phyloP scores from a whole-genome alignment of 2,888 invertebrate genomes.

The Ceramica pisi region DNA sequence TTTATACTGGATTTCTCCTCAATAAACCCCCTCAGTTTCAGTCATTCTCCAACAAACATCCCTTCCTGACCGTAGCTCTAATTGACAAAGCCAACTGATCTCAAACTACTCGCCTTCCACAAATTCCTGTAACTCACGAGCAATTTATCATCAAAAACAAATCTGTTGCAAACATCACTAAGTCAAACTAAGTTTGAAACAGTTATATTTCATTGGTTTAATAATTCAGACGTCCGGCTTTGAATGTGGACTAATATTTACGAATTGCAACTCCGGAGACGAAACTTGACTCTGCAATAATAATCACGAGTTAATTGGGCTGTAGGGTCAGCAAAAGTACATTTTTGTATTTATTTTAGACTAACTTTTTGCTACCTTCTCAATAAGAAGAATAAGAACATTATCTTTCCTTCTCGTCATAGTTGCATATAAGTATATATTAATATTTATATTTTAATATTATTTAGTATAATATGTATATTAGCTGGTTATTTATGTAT shows the following conservation, averaged over 20 bases:
- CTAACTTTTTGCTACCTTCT: no score
- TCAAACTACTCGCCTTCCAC: slow-evolving; percentile 23
- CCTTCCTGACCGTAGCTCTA: slow-evolving; percentile 22
- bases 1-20: background rate
- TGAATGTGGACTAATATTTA: slow-evolving; percentile 62
- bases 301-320: slow-evolving; percentile 63
- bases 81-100: slow-evolving; percentile 58
- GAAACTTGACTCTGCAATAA: slow-evolving; percentile 49
- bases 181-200: slow-evolving; percentile 58
- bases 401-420: no score
- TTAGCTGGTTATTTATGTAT: no score
- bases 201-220: slow-evolving; percentile 63
- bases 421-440: no score
- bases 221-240: slow-evolving; percentile 61
- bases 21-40: background rate
- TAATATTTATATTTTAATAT: no score
- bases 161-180: slow-evolving; percentile 61
- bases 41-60: slow-evolving; percentile 7
- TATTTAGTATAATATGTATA: no score
- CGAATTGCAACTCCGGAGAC: slow-evolving; percentile 60
- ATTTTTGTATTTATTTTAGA: background rate
- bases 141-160: slow-evolving; percentile 66
- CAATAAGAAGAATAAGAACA: no score
- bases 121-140: slow-evolving; percentile 44
- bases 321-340: slow-evolving; percentile 9